A percentile compares a stretch with the other conserved stretches of the same genome.
Conservation (phyloP, 2,113 vertebrate species). For the Strix uralensis region DNA sequence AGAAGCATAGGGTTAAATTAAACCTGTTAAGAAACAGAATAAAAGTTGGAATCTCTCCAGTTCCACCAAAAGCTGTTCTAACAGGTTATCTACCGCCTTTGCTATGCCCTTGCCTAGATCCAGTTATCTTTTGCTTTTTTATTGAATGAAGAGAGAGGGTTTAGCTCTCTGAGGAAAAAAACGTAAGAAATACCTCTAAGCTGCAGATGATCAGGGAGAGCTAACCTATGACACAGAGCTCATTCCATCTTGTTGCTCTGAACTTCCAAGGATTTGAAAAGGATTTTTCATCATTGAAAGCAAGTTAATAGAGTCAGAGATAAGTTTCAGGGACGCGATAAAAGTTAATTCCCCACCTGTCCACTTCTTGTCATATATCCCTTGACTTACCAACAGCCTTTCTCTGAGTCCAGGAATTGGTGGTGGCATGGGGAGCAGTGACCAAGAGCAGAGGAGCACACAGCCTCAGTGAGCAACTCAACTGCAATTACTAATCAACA, state of each 20-base stretch:
- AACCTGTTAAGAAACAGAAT: background rate
- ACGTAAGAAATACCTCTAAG: conserved; percentile 6
- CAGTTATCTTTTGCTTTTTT: background rate
- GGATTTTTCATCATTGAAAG: background rate
- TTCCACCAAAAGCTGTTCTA: background rate
- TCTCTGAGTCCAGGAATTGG: background rate
- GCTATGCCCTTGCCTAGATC: background rate
- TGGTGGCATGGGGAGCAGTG: background rate
- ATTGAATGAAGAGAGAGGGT: background rate
- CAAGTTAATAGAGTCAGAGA: conserved; percentile 1
- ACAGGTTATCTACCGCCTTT: background rate
- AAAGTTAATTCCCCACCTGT: conserved; percentile 32
- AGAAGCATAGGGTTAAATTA: background rate
- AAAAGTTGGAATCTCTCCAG: background rate
- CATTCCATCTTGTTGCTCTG: background rate
- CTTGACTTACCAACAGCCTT: background rate
- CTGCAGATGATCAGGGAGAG: background rate
- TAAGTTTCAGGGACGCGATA: background rate
- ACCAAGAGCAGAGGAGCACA: background rate
- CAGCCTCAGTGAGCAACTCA: background rate
- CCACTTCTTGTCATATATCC: background rate
- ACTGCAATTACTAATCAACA: background rate
- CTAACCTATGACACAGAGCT: background rate
- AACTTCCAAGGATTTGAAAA: conserved; percentile 2
- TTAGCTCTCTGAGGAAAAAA: background rate